These are phyloP conservation scores for Fringilla coelebs DNA, from an alignment of 2,797 vertebrate genomes.

Conservation along the genomic window DNA sequence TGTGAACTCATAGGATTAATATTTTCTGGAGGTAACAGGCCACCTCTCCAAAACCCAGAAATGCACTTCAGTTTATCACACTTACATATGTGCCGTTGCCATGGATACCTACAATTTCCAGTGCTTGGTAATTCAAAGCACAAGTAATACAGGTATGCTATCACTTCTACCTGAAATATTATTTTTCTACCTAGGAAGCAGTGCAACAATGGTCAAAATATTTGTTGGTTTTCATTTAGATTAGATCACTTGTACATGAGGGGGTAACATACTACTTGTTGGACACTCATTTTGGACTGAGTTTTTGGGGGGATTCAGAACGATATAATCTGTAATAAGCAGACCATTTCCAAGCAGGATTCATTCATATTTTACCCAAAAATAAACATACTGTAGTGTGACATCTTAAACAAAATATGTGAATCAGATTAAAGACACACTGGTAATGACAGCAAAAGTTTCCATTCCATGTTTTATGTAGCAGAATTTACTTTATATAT, in stretches of 20 bases:
- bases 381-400: not conserved
- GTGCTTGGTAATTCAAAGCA: slow-evolving; percentile 37
- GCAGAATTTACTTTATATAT: not conserved
- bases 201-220: not conserved
- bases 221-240: not conserved
- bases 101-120: slow-evolving; percentile 34
- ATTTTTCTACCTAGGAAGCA: not conserved
- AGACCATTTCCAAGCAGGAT: not conserved
- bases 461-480: not conserved
- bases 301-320: not conserved
- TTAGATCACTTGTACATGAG: not conserved
- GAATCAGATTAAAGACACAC: not conserved
- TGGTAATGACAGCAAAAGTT: not conserved
- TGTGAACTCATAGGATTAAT: not conserved
- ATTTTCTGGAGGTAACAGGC: not conserved
- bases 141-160: not conserved
- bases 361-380: not conserved
- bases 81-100: slow-evolving; percentile 1
- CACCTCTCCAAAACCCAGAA: slow-evolving; percentile 5
- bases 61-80: slow-evolving; percentile 7
- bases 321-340: not conserved
- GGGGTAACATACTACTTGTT: not conserved
- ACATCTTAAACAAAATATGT: not conserved
- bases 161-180: not conserved
- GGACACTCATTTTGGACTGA: not conserved